phyloP scores from a whole-genome alignment of 1,140 invertebrate species.

The Cecropterus lyciades region DNA sequence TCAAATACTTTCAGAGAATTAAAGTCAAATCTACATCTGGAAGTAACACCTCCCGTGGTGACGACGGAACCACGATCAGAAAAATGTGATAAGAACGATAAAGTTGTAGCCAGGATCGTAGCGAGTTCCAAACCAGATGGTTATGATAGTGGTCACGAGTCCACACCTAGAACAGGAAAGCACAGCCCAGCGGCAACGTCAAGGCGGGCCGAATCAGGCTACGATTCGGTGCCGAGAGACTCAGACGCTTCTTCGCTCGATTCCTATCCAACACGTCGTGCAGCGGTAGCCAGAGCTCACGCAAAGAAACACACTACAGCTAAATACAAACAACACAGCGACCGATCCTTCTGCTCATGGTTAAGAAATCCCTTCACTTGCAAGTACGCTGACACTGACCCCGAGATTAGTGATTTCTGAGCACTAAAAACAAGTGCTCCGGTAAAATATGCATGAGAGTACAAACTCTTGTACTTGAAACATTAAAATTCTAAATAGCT shows the following conservation, averaged over 20 bases:
- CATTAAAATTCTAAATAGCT: slow-evolving; percentile 66
- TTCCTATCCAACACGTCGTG: slow-evolving; percentile 89
- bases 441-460: slow-evolving; percentile 39
- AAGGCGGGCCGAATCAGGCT: slow-evolving; percentile 92
- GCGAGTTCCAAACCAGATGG: slow-evolving; percentile 86
- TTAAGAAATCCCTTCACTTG: slow-evolving; percentile 88
- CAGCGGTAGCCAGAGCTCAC: slow-evolving; percentile 87
- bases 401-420: slow-evolving; percentile 87
- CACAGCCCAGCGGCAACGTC: slow-evolving; percentile 90
- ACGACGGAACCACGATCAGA: slow-evolving; percentile 77
- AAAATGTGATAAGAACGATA: slow-evolving; percentile 73
- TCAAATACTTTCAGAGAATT: slow-evolving; percentile 86
- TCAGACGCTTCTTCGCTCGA: slow-evolving; percentile 93
- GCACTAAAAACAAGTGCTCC: slow-evolving; percentile 37
- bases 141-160: slow-evolving; percentile 92
- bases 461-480: slow-evolving; percentile 46
- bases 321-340: slow-evolving; percentile 85
- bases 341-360: slow-evolving; percentile 87
- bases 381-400: slow-evolving; percentile 88
- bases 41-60: slow-evolving; percentile 82
- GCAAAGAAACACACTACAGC: slow-evolving; percentile 79
- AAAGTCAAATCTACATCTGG: slow-evolving; percentile 85
- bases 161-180: slow-evolving; percentile 91
- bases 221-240: slow-evolving; percentile 94
- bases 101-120: slow-evolving; percentile 69